These are phyloP conservation scores for Nesoenas mayeri DNA, from an alignment of 2,113 vertebrate genomes.

Conservation along the genomic window DNA sequence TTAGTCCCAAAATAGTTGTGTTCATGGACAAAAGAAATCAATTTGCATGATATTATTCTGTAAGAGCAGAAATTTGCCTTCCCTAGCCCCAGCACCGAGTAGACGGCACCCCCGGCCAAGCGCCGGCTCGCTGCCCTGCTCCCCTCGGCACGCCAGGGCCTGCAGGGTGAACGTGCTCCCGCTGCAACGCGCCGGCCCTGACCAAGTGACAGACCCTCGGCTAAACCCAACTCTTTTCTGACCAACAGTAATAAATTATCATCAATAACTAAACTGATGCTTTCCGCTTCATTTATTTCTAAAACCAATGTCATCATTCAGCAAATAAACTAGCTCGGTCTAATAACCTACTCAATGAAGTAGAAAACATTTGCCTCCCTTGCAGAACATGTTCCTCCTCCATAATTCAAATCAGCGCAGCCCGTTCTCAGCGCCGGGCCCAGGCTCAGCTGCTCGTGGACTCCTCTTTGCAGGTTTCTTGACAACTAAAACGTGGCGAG, in stretches of 20 bases:
- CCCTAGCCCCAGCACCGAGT: neutral
- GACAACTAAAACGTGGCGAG: slow-evolving; percentile 17
- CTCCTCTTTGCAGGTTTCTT: neutral
- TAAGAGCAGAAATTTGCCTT: too few species aligned
- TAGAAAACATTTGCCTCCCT: slow-evolving; percentile 74
- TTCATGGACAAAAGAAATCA: neutral
- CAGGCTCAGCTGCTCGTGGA: slow-evolving; percentile 34
- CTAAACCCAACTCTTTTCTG: slow-evolving; percentile 82
- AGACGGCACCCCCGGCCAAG: neutral
- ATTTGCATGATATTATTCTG: neutral
- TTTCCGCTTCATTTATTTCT: slow-evolving; percentile 81
- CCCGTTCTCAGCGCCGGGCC: slow-evolving; percentile 56
- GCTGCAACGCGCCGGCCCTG: slow-evolving; percentile 73
- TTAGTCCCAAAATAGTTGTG: neutral
- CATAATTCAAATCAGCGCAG: slow-evolving; percentile 71
- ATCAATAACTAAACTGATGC: slow-evolving; percentile 74
- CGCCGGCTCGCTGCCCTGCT: neutral
- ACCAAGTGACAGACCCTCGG: slow-evolving; percentile 75
- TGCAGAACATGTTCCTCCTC: slow-evolving; percentile 67
- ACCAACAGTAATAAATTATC: slow-evolving; percentile 81
- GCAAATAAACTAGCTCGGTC: slow-evolving; percentile 81
- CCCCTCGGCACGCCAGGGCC: slow-evolving; percentile 60
- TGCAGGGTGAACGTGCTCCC: slow-evolving; percentile 71
- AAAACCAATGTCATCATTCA: slow-evolving; percentile 74
- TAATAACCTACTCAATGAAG: slow-evolving; percentile 77